Evolutionary conservation across 2,113 vertebrate species (phyloP).

Genomic region (Chloebia gouldiae): DNA sequence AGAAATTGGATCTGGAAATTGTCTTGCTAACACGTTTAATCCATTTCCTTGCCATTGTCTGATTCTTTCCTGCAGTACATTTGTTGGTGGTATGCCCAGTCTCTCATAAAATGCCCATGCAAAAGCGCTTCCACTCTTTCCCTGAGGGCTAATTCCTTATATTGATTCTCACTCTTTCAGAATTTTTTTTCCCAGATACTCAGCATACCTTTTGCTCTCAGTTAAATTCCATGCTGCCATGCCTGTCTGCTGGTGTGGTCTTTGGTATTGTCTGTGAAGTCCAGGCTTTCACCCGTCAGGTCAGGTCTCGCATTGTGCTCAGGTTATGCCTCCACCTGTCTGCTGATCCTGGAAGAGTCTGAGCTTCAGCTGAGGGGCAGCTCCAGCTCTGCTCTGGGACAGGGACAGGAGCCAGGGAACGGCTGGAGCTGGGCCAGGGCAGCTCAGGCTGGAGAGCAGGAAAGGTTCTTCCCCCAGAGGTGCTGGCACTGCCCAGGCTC

Average conservation of each 20-base stretch:
- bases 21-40: constrained; percentile 58
- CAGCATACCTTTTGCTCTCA: neutral
- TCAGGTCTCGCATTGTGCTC: fast-evolving
- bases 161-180: neutral
- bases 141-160: constrained; percentile 7
- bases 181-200: neutral
- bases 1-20: constrained; percentile 55
- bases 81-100: constrained; percentile 53
- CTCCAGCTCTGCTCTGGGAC: fast-evolving
- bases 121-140: constrained; percentile 33
- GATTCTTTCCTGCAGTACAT: constrained; percentile 60
- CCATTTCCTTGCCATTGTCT: constrained; percentile 68
- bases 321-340: neutral
- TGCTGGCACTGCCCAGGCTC: neutral
- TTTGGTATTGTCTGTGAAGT: neutral
- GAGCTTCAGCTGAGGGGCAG: neutral
- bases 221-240: neutral
- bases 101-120: constrained; percentile 31
- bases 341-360: neutral
- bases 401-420: fast-evolving
- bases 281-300: neutral
- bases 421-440: neutral
- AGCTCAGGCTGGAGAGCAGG: neutral
- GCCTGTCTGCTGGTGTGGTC: neutral
- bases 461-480: neutral